Base-by-base conservation (phyloP, 2,888 invertebrate species). In the Drosophila koepferae region DNA sequence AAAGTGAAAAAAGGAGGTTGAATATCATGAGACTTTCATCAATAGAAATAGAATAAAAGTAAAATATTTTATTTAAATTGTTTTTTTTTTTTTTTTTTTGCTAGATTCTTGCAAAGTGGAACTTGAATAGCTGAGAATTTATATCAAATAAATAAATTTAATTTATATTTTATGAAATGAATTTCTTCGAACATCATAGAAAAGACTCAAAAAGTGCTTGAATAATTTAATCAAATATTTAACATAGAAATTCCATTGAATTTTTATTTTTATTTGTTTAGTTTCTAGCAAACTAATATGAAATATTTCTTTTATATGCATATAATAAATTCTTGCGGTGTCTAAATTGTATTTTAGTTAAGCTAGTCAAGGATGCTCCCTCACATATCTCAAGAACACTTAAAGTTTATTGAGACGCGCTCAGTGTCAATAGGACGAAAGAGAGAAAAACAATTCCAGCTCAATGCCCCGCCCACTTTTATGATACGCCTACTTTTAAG, bases 351-450 rank as follows among this genome's bases (percentile, higher is more conserved):
- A 28, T 9, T 49, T 16, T 10, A 49, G 16, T n/a, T 18, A 12
- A 18, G n/a, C 6, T 31, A n/a, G 16, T 36, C 14, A 12, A 51
- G 18, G 4, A 7, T 14, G 12, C 18, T 2, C 6, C 51, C 12
- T 0, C n/a, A 34, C n/a, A 36, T 38, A 16, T 12, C 41, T 54
- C 53, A 46, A 65, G 46, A 59, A 63, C 63, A 69, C 31, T 55
- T n/a, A 55, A 44, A 59, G 59, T 48, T 56, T 63, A 60, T 72
- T 66, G 63, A 77, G 66, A 54, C 64, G 61, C 20, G 48, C 54
- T 64, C 61, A 72, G 55, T 51, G 62, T 60, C 78, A 66, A 77
- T 77, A 18, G n/a, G 43, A 23, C 40, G 40, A 40, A 16, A 28
- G 46, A 36, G 61, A 54, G 7, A 36, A 54, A 20, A 12, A 18